Conservation (phyloP, 2,113 vertebrate species). For the Crypturellus undulatus region DNA sequence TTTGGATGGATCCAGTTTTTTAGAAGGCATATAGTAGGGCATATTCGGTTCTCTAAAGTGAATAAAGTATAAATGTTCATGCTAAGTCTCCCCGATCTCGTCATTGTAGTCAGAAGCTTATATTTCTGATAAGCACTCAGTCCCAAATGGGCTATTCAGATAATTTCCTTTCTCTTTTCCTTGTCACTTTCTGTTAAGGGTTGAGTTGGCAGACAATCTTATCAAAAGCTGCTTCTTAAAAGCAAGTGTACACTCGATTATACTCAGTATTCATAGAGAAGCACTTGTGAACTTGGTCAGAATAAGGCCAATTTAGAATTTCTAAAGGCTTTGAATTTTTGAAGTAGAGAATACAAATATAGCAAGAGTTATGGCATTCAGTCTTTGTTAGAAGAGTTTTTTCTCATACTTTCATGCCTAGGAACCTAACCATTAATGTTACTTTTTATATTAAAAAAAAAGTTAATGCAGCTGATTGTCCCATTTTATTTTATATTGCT, state of each 20-base stretch:
- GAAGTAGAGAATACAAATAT: not conserved
- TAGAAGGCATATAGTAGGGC: not conserved
- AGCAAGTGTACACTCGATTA: not conserved
- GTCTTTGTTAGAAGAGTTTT: not conserved
- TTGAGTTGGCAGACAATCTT: not conserved
- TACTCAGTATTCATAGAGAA: not conserved
- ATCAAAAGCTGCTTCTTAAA: not conserved
- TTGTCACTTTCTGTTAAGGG: constrained; percentile 3
- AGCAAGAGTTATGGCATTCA: not conserved
- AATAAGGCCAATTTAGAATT: not conserved
- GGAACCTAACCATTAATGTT: not conserved
- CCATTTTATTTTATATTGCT: not conserved
- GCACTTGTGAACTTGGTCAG: not conserved
- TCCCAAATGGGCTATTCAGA: not conserved
- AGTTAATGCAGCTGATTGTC: not conserved
- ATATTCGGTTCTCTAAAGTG: not conserved
- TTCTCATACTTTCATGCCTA: not conserved
- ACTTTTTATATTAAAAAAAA: too few species aligned
- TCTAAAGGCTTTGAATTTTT: not conserved
- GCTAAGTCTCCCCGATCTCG: not conserved
- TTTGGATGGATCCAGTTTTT: not conserved
- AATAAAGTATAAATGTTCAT: not conserved
- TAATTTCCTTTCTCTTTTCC: not conserved
- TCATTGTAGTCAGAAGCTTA: not conserved
- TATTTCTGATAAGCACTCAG: not conserved